Evolutionary conservation across 37 sponge, comb jelly and placozoan genomes (phyloP), one percentile per base, ranked within the genome.

Genomic region (Aphrocallistes beatrix): DNA sequence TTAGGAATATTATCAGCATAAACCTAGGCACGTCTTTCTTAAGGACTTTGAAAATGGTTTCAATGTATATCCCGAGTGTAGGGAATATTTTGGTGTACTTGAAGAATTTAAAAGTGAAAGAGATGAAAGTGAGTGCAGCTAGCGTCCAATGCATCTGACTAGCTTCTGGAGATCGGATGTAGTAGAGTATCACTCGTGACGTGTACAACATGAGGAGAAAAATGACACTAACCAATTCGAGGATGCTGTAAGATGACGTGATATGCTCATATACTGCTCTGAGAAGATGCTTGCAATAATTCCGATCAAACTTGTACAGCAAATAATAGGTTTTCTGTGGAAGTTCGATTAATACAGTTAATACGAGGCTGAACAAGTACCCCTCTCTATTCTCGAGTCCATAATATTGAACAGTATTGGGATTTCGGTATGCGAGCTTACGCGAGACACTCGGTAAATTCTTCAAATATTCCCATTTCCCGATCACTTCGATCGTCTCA

Each of bases 1-100:
- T 28, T 6, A 60, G 34, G 10, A 60, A 30, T 3, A 60, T 60
- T 19, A 60, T 60, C 6, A 60, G 10, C 75, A 60, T 60, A 13
- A 60, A 60, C n/a, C 75, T 60, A 60, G 75, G 75, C n/a, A 60
- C 75, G 21, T 60, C 75, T 13, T 60, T 60, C 75, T 60, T 60
- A 30, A 60, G 75, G 34, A 60, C 75, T 60, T 60, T 19, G 75
- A 60, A 60, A 19, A 60, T 60, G 3, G 75, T 60, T 60, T 60
- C 75, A 60, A 60, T 60, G 34, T 60, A 60, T 25, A 60, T 60
- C 8, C 75, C 75, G 75, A 60, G 75, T 21, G 75, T 60, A 32
- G 75, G 75, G 21, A 60, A 60, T 60, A 60, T 60, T 28, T 60
- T 60, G 75, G 75, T 60, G n/a, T 32, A 60, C 75, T 60, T 60